Evolutionary conservation across 2,888 invertebrate species (phyloP).

Genomic region (Caenorhabditis auriculariae): DNA sequence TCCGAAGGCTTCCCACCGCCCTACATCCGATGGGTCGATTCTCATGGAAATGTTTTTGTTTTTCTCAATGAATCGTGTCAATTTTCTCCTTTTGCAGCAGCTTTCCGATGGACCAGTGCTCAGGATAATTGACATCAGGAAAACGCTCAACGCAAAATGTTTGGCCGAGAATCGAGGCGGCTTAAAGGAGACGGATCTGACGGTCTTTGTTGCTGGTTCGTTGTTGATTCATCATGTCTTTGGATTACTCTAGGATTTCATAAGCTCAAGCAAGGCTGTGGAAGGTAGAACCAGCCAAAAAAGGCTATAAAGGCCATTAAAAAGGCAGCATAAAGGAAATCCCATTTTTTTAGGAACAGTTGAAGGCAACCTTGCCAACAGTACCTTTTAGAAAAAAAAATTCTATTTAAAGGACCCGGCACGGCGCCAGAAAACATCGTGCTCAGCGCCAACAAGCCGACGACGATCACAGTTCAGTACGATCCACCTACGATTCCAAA

Average conservation of each 20-base stretch:
- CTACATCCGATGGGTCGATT: slow-evolving; percentile 57
- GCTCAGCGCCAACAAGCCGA: slow-evolving; percentile 53
- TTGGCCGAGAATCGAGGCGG: slow-evolving; percentile 60
- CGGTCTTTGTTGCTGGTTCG: slow-evolving; percentile 52
- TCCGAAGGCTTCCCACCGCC: slow-evolving; percentile 60
- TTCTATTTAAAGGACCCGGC: slow-evolving; percentile 53
- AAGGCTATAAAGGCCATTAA: no score
- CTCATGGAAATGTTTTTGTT: slow-evolving; percentile 52
- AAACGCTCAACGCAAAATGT: slow-evolving; percentile 49
- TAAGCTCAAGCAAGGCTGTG: no score
- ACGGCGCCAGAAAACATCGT: slow-evolving; percentile 58
- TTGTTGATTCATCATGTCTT: no score
- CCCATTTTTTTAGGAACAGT: no score
- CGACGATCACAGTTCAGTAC: slow-evolving; percentile 55
- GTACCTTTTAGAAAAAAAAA: no score
- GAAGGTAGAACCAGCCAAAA: no score
- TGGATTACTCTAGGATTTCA: no score
- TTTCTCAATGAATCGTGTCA: not conserved
- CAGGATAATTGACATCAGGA: slow-evolving; percentile 50
- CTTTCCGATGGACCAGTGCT: slow-evolving; percentile 51
- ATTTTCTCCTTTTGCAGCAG: slow-evolving; percentile 28
- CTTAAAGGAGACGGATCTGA: slow-evolving; percentile 49
- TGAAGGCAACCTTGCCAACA: no score
- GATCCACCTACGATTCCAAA: slow-evolving; percentile 59
- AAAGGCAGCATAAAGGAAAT: no score